phyloP scores from a whole-genome alignment of 2,113 vertebrate genomes.

The Ictidomys tridecemlineatus region DNA sequence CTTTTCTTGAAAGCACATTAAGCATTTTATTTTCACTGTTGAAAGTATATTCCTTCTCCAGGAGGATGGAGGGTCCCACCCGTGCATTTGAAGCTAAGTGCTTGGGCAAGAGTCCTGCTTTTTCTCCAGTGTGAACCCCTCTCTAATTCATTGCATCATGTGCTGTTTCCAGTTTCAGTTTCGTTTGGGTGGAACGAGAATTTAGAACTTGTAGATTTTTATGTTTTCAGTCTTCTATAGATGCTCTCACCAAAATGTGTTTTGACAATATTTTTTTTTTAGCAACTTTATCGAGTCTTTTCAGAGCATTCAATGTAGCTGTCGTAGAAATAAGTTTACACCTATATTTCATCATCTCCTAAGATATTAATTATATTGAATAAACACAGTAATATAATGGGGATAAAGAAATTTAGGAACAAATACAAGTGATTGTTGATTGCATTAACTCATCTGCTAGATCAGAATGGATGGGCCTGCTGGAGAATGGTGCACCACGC shows the following conservation, averaged over 20 bases:
- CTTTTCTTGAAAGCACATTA: slow-evolving; percentile 8
- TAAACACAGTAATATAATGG: not conserved
- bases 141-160: too few species aligned
- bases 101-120: not conserved
- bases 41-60: not conserved
- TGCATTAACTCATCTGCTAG: not conserved
- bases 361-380: slow-evolving; percentile 10
- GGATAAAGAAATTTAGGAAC: not conserved
- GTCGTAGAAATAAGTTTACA: slow-evolving; percentile 33
- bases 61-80: too few species aligned
- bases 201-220: slow-evolving; percentile 52
- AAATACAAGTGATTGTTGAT: not conserved
- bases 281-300: slow-evolving; percentile 66
- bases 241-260: slow-evolving; percentile 51
- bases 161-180: not conserved
- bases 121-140: not conserved
- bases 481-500: rapidly evolving
- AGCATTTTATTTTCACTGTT: slow-evolving; percentile 31
- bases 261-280: slow-evolving; percentile 43
- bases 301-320: not conserved
- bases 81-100: not conserved
- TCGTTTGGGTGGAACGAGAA: slow-evolving; percentile 25
- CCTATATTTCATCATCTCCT: not conserved
- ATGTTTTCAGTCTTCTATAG: slow-evolving; percentile 35
- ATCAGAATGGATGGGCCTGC: not conserved